A percentile compares a stretch with the other conserved stretches of the same genome.
Evolutionary conservation across 2,113 vertebrate genomes (phyloP).

Genomic region (Ictidomys tridecemlineatus): DNA sequence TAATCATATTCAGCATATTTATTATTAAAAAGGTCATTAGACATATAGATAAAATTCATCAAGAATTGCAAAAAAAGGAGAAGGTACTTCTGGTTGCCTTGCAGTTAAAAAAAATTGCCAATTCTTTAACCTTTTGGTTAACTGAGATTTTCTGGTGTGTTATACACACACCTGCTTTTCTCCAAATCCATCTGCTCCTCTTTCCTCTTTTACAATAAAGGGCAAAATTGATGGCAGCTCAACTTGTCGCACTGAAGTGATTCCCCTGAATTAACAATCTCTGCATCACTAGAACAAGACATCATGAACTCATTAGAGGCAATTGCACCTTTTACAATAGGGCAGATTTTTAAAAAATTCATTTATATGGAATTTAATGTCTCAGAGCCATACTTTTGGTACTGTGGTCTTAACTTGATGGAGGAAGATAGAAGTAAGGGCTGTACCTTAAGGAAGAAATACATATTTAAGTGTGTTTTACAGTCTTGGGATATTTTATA

Average conservation of each 20-base stretch:
- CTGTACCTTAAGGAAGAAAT: not conserved
- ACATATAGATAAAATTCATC: not conserved
- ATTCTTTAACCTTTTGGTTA: not conserved
- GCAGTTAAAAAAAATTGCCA: constrained; percentile 2
- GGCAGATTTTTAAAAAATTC: not conserved
- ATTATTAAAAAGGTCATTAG: not conserved
- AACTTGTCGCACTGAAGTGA: not conserved
- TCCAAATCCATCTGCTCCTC: not conserved
- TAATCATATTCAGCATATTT: not conserved
- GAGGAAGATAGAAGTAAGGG: not conserved
- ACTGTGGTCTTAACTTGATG: not conserved
- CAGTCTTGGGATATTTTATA: not conserved
- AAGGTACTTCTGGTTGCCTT: not conserved
- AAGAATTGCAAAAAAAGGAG: not conserved
- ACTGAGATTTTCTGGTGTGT: not conserved
- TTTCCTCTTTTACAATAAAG: constrained; percentile 27
- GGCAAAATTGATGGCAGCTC: not conserved
- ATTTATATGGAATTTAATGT: not conserved
- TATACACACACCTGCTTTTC: not conserved
- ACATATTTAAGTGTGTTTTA: not conserved
- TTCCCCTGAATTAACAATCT: not conserved
- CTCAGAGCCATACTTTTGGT: not conserved
- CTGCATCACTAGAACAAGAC: not conserved
- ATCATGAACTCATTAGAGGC: not conserved
- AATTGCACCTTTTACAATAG: not conserved